Conservation (phyloP, 1,140 invertebrate genomes). For the Limonius californicus region DNA sequence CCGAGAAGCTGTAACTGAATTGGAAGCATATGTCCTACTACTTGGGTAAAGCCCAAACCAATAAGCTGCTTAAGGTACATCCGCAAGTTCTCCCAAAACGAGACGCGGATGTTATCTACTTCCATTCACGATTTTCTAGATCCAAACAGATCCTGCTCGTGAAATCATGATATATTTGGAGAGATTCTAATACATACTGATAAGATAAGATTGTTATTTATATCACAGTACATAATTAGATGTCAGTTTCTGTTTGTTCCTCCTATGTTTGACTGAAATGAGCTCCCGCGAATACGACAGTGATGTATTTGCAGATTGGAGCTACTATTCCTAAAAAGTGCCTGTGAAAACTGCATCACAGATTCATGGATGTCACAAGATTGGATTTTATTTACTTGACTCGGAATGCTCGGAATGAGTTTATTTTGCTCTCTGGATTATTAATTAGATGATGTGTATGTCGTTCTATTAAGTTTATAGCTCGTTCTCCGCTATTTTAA, state of each 20-base stretch:
- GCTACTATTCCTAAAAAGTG: too few relatives aligned
- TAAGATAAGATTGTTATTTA: conserved; percentile 9
- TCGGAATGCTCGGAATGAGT: too few relatives aligned
- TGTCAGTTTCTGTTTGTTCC: neutral
- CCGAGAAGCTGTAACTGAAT: too few relatives aligned
- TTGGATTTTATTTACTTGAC: too few relatives aligned
- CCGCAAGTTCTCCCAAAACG: neutral
- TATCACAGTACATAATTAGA: conserved; percentile 12
- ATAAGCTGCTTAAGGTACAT: neutral
- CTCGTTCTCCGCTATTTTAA: too few relatives aligned
- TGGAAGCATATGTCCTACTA: neutral
- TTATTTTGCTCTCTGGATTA: too few relatives aligned
- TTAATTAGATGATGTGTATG: too few relatives aligned
- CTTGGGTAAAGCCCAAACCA: neutral
- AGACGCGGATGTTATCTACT: neutral
- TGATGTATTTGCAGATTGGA: conserved; percentile 3
- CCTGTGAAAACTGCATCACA: too few relatives aligned
- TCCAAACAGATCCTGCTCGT: neutral
- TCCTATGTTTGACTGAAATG: neutral
- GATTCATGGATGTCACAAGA: too few relatives aligned
- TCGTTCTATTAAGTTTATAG: too few relatives aligned
- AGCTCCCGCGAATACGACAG: neutral
- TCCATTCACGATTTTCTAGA: neutral
- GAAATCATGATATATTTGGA: conserved; percentile 3
- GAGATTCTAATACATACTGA: conserved; percentile 11